Percentiles rank a stretch among this genome's conserved stretches.
Evolutionary conservation across 2,113 vertebrate genomes (phyloP).

Genomic region (Casuarius casuarius): DNA sequence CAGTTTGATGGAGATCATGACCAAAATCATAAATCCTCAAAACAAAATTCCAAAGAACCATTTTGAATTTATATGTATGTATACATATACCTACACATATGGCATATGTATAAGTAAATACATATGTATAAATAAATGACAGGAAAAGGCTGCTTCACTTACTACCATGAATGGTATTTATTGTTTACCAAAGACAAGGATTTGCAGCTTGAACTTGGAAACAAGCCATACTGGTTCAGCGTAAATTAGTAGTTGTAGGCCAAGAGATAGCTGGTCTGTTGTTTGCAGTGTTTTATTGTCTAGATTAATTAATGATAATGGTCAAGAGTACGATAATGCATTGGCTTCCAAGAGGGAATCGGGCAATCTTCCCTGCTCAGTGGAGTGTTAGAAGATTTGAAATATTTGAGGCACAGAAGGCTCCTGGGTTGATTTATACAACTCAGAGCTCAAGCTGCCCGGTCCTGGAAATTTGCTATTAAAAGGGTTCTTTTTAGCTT

Average conservation of each 20-base stretch:
- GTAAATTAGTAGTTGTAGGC: conserved; percentile 11
- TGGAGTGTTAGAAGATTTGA: conserved; percentile 15
- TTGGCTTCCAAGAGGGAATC: conserved; percentile 30
- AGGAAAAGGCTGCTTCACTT: neutral
- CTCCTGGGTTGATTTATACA: neutral
- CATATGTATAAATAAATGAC: neutral
- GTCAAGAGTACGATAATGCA: conserved; percentile 43
- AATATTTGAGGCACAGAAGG: conserved; percentile 13
- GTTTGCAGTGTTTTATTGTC: conserved; percentile 40
- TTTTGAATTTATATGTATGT: neutral
- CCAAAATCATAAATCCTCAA: neutral
- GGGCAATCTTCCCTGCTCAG: conserved; percentile 16
- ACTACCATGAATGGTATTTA: neutral
- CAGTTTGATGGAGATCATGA: neutral
- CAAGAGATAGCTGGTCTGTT: conserved; percentile 28
- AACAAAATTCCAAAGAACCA: neutral
- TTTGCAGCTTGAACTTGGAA: conserved; percentile 11
- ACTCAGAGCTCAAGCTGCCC: neutral
- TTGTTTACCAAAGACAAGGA: conserved; percentile 34
- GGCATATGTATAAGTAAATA: neutral
- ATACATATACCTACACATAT: neutral
- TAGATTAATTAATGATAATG: conserved; percentile 59
- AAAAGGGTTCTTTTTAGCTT: neutral
- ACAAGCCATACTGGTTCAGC: neutral
- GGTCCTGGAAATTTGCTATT: neutral